These are phyloP conservation scores for Microcebus griseorufus DNA, from an alignment of 2,113 vertebrate species.

Conservation along the genomic window DNA sequence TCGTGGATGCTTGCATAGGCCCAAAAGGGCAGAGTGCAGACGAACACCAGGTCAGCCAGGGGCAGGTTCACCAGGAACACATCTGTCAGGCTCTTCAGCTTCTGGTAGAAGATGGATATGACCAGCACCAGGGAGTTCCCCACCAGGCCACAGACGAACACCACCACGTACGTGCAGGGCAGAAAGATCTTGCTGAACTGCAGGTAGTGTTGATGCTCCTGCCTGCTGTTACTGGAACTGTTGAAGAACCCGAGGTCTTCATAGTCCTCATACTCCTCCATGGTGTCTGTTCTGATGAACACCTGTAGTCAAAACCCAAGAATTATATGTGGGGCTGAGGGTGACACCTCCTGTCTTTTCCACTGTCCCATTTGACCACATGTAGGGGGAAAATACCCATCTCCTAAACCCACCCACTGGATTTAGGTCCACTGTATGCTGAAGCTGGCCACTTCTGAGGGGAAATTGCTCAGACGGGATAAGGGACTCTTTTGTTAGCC, in stretches of 20 bases:
- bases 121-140: constrained; percentile 81
- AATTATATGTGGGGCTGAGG: neutral
- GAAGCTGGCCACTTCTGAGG: no score
- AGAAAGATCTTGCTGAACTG: constrained; percentile 69
- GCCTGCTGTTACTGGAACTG: rapidly evolving
- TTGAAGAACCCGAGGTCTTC: rapidly evolving
- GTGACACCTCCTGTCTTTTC: neutral
- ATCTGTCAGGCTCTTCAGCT: constrained; percentile 76
- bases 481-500: neutral
- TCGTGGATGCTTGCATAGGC: constrained; percentile 62
- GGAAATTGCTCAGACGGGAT: neutral
- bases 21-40: constrained; percentile 82
- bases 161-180: constrained; percentile 67
- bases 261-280: neutral
- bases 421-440: no score
- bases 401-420: neutral
- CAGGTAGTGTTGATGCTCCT: constrained; percentile 30
- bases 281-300: neutral
- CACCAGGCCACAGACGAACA: constrained; percentile 76
- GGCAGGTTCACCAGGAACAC: constrained; percentile 82
- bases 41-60: constrained; percentile 81
- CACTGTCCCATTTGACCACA: neutral
- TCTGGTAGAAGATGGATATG: constrained; percentile 76
- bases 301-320: constrained; percentile 43
- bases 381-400: neutral